Percentiles rank a stretch among this genome's conserved stretches.
phyloP scores from a whole-genome alignment of 2,888 invertebrate species.

The Caenorhabditis macrosperma region DNA sequence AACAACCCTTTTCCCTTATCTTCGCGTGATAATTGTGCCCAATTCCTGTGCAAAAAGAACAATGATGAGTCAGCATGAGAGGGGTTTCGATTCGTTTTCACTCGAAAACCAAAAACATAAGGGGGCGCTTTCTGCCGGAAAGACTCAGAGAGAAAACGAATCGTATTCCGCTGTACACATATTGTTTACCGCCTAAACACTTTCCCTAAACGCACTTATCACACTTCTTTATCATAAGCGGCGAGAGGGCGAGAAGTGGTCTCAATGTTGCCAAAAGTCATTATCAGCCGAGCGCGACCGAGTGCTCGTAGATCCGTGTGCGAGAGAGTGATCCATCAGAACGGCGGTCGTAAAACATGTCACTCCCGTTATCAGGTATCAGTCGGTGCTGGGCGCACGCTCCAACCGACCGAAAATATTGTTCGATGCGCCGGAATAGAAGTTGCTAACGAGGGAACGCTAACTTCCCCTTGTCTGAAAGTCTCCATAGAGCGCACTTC shows the following conservation, averaged over 20 bases:
- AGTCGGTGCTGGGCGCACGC: not conserved
- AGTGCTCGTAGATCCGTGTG: not conserved
- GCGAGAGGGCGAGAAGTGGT: not conserved
- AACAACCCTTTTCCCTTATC: not conserved
- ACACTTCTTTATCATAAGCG: slow-evolving; percentile 50
- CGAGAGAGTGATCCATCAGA: not conserved
- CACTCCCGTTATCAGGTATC: not conserved
- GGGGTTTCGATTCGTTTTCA: not conserved
- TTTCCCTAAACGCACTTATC: slow-evolving; percentile 52
- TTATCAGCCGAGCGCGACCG: slow-evolving; percentile 7
- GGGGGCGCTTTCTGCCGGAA: not conserved
- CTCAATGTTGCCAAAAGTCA: slow-evolving; percentile 13
- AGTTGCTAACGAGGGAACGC: no score
- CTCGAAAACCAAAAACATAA: not conserved
- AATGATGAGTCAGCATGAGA: slow-evolving; percentile 29
- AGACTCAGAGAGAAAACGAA: not conserved
- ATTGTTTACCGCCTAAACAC: slow-evolving; percentile 20
- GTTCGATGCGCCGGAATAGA: no score
- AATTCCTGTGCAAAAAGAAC: not conserved
- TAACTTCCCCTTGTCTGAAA: no score
- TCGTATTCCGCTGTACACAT: slow-evolving; percentile 3
- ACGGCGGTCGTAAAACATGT: slow-evolving; percentile 5
- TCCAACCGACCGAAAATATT: not conserved
- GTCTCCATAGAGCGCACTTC: no score
- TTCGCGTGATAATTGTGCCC: not conserved